Evolutionary conservation across 1,140 invertebrate genomes (phyloP).

Genomic region (Gryon sp.): DNA sequence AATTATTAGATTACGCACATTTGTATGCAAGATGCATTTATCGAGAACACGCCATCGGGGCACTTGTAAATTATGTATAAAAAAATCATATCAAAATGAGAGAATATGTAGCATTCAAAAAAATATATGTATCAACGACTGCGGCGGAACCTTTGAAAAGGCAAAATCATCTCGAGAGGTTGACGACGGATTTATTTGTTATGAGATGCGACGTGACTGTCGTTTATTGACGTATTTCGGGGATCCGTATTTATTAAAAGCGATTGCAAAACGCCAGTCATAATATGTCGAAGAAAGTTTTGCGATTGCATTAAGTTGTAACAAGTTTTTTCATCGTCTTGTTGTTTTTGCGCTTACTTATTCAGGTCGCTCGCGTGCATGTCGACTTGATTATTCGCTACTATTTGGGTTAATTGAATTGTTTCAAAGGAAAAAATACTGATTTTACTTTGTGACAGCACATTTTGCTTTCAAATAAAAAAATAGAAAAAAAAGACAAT

Average conservation of each 20-base stretch:
- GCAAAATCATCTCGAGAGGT: constrained; percentile 5
- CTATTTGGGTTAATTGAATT: too few species aligned
- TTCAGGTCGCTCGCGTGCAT: not conserved
- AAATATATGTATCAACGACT: too few species aligned
- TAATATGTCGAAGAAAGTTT: constrained; percentile 5
- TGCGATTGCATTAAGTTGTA: constrained; percentile 4
- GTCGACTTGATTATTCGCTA: constrained; percentile 3
- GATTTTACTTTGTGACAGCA: too few species aligned
- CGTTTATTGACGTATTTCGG: constrained; percentile 7
- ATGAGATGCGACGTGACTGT: not conserved
- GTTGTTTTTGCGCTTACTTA: not conserved
- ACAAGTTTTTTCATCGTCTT: not conserved
- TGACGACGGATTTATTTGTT: not conserved
- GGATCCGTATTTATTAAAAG: constrained; percentile 4
- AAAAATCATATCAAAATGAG: constrained; percentile 1
- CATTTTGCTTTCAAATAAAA: too few species aligned
- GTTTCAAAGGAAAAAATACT: not conserved
- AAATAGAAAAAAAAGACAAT: too few species aligned
- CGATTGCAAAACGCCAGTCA: constrained; percentile 4
- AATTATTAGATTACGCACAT: constrained; percentile 42
- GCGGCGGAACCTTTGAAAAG: constrained; percentile 18
- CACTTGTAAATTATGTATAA: constrained; percentile 28
- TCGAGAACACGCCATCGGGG: constrained; percentile 25
- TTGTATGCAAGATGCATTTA: constrained; percentile 38
- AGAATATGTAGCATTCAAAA: too few species aligned